These are phyloP conservation scores for Cepphus grylle DNA, from an alignment of 2,113 vertebrate genomes.

Conservation along the genomic window DNA sequence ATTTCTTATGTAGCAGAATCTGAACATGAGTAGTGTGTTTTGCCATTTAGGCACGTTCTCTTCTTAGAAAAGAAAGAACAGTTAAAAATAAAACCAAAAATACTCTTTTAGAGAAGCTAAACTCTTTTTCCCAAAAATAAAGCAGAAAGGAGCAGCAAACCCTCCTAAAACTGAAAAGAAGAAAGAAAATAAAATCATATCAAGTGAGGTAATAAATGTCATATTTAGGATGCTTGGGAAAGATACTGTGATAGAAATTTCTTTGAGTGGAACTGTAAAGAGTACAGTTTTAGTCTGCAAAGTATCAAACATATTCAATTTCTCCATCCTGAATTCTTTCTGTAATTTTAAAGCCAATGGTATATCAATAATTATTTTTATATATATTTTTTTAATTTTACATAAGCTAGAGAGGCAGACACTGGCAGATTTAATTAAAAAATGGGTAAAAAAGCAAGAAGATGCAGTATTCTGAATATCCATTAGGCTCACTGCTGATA, in stretches of 20 bases:
- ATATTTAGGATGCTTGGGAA: not conserved
- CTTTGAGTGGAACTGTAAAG: not conserved
- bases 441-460: not conserved
- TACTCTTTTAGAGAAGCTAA: not conserved
- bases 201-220: not conserved
- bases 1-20: not conserved
- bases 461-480: not conserved
- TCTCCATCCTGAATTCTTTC: not conserved
- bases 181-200: not conserved
- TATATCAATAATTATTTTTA: not conserved
- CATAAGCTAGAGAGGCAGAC: not conserved
- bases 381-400: not conserved
- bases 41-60: not conserved
- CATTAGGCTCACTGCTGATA: not conserved
- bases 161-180: not conserved
- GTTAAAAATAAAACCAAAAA: not conserved
- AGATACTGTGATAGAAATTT: conserved; percentile 6
- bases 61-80: not conserved
- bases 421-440: not conserved
- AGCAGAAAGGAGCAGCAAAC: not conserved
- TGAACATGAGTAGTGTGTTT: not conserved
- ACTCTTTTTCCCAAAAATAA: not conserved
- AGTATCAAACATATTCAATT: not conserved
- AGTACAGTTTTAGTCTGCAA: not conserved
- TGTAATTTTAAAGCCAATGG: not conserved